phyloP scores from a whole-genome alignment of 2,797 vertebrate species.

The Pangasius djambal region DNA sequence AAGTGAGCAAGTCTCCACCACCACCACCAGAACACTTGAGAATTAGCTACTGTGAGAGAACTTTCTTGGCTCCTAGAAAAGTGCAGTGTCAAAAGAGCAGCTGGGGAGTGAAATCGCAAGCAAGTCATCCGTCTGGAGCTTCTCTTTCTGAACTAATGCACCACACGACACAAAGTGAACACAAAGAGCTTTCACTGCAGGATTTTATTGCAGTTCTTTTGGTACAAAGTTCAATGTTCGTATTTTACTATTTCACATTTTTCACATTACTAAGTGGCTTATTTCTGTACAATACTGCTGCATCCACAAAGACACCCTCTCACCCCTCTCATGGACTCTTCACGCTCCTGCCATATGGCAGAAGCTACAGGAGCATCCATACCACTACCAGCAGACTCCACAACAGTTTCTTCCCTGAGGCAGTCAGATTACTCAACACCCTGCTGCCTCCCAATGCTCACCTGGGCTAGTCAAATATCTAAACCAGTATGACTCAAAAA shows the following conservation, averaged over 20 bases:
- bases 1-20: not conserved
- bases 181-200: not conserved
- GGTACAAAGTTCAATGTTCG: not conserved
- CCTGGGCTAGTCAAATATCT: no score
- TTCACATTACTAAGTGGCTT: not conserved
- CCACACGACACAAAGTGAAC: constrained; percentile 29
- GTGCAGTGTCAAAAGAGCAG: constrained; percentile 48
- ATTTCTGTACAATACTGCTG: not conserved
- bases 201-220: not conserved
- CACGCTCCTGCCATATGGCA: no score
- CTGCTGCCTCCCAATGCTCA: no score
- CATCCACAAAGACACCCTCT: no score
- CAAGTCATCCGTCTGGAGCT: constrained; percentile 45
- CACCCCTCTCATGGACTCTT: no score
- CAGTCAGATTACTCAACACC: no score
- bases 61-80: constrained; percentile 45
- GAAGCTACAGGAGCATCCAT: no score
- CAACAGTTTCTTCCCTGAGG: no score
- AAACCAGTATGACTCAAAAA: no score
- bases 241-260: not conserved
- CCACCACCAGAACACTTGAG: not conserved
- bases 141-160: constrained; percentile 24
- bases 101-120: constrained; percentile 46
- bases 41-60: constrained; percentile 45
- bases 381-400: no score